Percentiles rank a stretch among this genome's conserved stretches.
Evolutionary conservation across 2,113 vertebrate species (phyloP).

Genomic region (Pelusios castaneus): DNA sequence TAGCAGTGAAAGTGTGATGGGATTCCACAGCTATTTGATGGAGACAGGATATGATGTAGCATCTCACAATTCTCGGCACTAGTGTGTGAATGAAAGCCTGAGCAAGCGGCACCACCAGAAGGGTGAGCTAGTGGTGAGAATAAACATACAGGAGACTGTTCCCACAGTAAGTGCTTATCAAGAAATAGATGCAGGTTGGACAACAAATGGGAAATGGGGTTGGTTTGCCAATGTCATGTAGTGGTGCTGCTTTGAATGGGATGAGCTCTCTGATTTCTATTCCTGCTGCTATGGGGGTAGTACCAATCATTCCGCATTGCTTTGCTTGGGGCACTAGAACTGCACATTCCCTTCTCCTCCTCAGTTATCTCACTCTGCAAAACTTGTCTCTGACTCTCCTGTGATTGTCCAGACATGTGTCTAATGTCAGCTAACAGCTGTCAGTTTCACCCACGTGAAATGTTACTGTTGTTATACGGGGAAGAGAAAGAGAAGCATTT

Average conservation of each 20-base stretch:
- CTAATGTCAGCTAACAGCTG: background rate
- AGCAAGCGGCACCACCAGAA: background rate
- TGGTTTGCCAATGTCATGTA: background rate
- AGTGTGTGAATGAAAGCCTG: background rate
- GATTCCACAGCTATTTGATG: background rate
- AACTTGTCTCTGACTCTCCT: slow-evolving; percentile 14
- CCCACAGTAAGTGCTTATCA: background rate
- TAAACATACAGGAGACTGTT: too few relatives aligned
- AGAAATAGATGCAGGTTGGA: background rate
- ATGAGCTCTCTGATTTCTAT: background rate
- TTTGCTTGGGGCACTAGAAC: background rate
- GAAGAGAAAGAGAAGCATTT: slow-evolving; percentile 7
- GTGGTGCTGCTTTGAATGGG: background rate
- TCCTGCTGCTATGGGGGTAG: background rate
- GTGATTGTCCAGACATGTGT: background rate
- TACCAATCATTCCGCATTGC: background rate
- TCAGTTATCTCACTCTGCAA: slow-evolving; percentile 24
- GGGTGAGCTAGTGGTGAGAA: background rate
- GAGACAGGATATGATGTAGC: background rate
- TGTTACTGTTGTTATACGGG: background rate
- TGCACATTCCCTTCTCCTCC: slow-evolving; percentile 18
- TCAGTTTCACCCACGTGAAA: background rate
- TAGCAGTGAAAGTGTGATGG: background rate
- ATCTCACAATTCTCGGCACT: background rate
- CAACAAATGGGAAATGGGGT: background rate